Conservation (phyloP, 2,888 invertebrate species). For the Stegophylla sp. region DNA sequence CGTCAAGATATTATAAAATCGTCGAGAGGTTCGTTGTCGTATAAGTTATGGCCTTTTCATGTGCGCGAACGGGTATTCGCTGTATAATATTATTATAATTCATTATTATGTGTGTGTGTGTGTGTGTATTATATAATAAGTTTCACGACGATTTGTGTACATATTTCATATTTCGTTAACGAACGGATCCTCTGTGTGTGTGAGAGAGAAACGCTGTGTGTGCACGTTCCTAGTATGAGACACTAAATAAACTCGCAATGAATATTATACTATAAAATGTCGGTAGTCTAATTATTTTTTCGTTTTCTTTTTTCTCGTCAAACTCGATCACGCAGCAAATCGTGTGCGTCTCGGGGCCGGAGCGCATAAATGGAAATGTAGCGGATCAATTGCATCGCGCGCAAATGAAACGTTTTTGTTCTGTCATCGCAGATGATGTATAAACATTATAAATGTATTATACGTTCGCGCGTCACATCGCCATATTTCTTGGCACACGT, state of each 20-base stretch:
- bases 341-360: neutral
- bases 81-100: too few species aligned
- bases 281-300: too few species aligned
- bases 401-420: neutral
- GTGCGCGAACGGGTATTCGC: neutral
- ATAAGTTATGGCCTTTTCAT: neutral
- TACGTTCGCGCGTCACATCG: neutral
- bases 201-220: too few species aligned
- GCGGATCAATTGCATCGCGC: neutral
- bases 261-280: neutral
- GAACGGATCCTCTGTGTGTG: neutral
- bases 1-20: slow-evolving; percentile 18
- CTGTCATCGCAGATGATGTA: neutral
- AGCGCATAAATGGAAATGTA: slow-evolving; percentile 1
- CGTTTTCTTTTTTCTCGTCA: too few species aligned
- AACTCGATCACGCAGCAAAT: neutral
- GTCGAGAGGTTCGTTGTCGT: slow-evolving; percentile 6
- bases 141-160: too few species aligned
- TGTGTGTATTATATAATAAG: too few species aligned
- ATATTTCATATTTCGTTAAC: neutral
- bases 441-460: too few species aligned
- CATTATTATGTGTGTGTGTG: too few species aligned
- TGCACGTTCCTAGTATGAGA: too few species aligned
- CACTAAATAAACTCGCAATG: neutral
- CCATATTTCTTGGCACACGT: neutral